Conservation (phyloP, 2,797 vertebrate genomes). For the Otolemur crassicaudatus region DNA sequence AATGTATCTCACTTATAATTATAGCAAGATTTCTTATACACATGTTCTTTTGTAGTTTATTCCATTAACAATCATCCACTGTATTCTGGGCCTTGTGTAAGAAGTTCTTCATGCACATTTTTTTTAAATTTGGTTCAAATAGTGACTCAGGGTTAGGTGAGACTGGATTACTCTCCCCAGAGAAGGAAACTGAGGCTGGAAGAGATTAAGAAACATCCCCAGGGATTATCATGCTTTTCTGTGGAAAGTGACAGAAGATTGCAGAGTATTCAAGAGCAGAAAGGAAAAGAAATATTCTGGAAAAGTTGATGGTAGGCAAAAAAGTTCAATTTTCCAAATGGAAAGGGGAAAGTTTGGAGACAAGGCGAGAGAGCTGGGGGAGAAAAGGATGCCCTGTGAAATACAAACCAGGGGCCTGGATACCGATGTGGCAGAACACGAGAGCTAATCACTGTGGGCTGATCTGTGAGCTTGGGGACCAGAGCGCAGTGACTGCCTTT, state of each 20-base stretch:
- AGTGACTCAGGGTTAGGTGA: background rate
- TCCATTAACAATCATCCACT: background rate
- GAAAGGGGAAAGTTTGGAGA: fast-evolving
- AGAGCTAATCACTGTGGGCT: background rate
- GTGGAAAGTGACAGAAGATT: background rate
- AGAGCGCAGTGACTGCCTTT: slow-evolving; percentile 9
- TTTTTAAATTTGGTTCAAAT: background rate
- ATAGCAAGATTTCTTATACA: background rate
- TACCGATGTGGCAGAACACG: slow-evolving; percentile 43
- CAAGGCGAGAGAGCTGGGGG: fast-evolving
- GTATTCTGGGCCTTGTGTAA: background rate
- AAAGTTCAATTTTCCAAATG: background rate
- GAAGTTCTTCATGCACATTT: background rate
- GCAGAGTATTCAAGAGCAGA: background rate
- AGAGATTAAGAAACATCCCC: background rate
- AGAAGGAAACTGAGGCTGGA: background rate
- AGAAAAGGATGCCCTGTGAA: background rate
- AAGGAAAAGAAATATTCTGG: background rate
- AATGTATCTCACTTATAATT: background rate
- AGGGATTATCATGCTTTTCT: background rate
- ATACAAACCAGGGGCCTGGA: background rate
- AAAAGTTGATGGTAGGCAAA: background rate
- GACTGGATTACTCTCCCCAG: background rate
- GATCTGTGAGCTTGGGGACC: background rate
- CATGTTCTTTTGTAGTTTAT: background rate